Evolutionary conservation across 2,888 invertebrate species (phyloP), one percentile per base, ranked within the genome.

Genomic region (Scelioninae gen. 1): DNA sequence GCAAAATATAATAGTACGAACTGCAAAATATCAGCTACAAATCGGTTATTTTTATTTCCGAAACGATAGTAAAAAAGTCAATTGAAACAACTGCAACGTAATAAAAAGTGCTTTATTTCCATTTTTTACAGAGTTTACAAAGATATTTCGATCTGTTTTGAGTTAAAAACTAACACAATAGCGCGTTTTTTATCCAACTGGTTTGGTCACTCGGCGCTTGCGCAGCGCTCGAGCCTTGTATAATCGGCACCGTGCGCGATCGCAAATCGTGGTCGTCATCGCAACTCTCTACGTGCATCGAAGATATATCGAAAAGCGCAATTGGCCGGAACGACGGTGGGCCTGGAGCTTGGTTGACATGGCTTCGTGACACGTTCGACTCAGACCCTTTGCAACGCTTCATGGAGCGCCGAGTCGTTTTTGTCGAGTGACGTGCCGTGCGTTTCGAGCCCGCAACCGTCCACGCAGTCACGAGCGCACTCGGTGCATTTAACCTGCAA

Each of bases 281-380:
- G 65, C 51, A 51, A 49, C 51, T 38, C n/a, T 9, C 23, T 34
- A 34, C 11, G 45, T 68, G 68, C 45, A 56, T 56, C 29, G 56
- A 43, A 45, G 58, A 74, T 49, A 45, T 38, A 47, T 56, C 32
- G 49, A 62, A 72, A 53, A 47, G 43, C 53, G 66, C 53, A 69
- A 62, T 76, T 66, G 58, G 66, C 43, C 60, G 63, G 31, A 60
- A 65, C 23, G 31, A 31, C 31, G 31, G 55, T 40, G 10, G 34
- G 43, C 31, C 9, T 10, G 8, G 9, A 49, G 49, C 49, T 38
- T 13, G 23, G 60, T 79, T 66, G 79, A 79, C 79, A 74, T 80
- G 80, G 62, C 68, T 80, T 68, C 68, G 60, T 80, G 68, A 74
- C 80, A 74, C 62, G 80, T 80, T 68, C 49, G 34, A 23, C 23